These are phyloP conservation scores for Fopius arisanus DNA, from an alignment of 1,140 invertebrate species.

Conservation along the genomic window DNA sequence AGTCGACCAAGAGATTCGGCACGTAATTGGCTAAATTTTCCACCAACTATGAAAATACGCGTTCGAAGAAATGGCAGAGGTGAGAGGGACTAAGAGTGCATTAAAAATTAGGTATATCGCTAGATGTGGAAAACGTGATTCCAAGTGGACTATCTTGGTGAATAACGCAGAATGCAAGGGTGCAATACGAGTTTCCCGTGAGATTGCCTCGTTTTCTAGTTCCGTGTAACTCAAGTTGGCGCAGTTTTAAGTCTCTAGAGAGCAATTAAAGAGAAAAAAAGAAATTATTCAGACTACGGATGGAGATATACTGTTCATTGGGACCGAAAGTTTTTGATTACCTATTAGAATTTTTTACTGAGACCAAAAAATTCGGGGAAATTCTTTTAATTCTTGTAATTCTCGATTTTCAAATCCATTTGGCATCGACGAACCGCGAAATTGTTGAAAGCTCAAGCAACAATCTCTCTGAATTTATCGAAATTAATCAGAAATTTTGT, in stretches of 20 bases:
- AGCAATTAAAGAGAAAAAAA: constrained; percentile 4
- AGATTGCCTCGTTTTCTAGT: neutral
- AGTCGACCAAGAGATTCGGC: neutral
- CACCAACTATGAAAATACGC: neutral
- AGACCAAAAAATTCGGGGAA: no score
- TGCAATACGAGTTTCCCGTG: neutral
- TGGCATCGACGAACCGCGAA: no score
- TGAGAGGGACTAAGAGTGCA: neutral
- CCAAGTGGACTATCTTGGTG: neutral
- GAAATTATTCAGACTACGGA: neutral
- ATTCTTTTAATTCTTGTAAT: no score
- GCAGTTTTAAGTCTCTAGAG: neutral
- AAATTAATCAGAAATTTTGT: no score
- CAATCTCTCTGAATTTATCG: no score
- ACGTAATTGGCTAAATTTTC: constrained; percentile 7
- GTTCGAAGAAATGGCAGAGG: neutral
- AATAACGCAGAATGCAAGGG: constrained; percentile 7
- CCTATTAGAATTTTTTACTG: no score
- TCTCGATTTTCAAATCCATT: no score
- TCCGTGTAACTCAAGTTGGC: neutral
- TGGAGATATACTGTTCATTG: neutral
- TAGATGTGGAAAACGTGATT: constrained; percentile 7
- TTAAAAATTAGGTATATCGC: constrained; percentile 7
- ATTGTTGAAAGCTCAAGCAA: no score
- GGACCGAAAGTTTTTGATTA: neutral